Conservation (phyloP, 2,797 vertebrate genomes). For the Gypaetus barbatus region DNA sequence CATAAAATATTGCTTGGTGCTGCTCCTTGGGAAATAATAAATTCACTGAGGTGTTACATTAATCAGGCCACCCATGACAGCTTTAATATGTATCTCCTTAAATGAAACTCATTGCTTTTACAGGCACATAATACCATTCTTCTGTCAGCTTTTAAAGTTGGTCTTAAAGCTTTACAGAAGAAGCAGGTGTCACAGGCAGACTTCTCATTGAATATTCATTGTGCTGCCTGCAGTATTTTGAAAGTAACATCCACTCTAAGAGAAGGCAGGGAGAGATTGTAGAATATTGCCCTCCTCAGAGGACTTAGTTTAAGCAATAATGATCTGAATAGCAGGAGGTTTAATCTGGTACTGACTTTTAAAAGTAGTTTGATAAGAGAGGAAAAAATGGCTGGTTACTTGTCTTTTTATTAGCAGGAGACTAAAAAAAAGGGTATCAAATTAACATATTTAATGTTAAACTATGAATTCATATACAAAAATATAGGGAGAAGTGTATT, state of each 20-base stretch:
- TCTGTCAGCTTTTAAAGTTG: constrained; percentile 44
- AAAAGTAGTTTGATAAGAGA: background rate
- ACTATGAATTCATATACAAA: background rate
- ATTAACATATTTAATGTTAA: background rate
- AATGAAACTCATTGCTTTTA: constrained; percentile 57
- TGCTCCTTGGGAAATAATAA: constrained; percentile 49
- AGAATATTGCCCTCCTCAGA: background rate
- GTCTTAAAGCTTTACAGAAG: constrained; percentile 8
- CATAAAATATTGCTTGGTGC: constrained; percentile 52
- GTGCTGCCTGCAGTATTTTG: constrained; percentile 3
- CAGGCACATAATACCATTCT: constrained; percentile 25
- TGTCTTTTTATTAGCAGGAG: background rate
- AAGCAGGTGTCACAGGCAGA: constrained; percentile 27
- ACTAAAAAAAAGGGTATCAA: background rate
- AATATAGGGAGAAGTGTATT: background rate
- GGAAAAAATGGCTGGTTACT: background rate
- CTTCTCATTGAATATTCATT: constrained; percentile 57
- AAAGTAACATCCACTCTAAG: background rate
- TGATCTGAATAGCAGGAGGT: background rate
- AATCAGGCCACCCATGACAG: constrained; percentile 35
- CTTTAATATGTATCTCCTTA: constrained; percentile 50
- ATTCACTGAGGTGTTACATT: constrained; percentile 43
- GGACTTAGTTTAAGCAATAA: background rate
- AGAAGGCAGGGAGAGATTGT: background rate
- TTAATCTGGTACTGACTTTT: background rate